Base-by-base conservation (phyloP, 2,797 vertebrate genomes). In the Spatula versicolor region DNA sequence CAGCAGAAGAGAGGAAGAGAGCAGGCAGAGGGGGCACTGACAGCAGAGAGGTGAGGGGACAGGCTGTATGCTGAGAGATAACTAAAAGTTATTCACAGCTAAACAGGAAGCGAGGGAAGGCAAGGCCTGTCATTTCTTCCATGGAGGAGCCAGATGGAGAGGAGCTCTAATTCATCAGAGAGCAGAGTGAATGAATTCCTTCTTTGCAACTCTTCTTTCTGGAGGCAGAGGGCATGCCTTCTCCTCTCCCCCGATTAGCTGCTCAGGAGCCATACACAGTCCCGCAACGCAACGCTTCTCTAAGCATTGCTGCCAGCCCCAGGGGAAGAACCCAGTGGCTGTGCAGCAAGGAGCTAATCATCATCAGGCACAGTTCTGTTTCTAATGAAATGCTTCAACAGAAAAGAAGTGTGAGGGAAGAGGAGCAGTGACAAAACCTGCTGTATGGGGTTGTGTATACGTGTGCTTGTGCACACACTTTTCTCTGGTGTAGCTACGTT, bases 261-360 rank as follows among this genome's bases (percentile, higher is more conserved):
- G 37, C 69, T 69, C 45, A 78, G 68, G 41, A 89, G 69, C 62
- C 33, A 6, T 59, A 62, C 50, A 46, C 6, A 2, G 82, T 89
- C 45, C 69, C 18, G 12, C 64, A 83, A 2, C 17, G 12, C 63
- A 85, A 2, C 26, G 7, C 56, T 93, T 54, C 79, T 90, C 59
- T 90, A 81, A 88, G 92, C 90, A 55, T 50, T 79, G 43, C 74
- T 94, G 80, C 73, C 25, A 91, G 33, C n/a, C 80, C 63, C 62
- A 28, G 67, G 67, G 66, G 22, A 76, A 69, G 86, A 89, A 67
- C 13, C 59, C 39, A 4, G 60, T 78, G 67, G 59, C 82, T 93
- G 76, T 3, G 0, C 71, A 62, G 69, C 82, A 73, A 91, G 54
- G 80, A 91, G 62, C 63, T 92, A 83, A 90, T 83, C 31, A 56